These are phyloP conservation scores for Notarius lentiginosus DNA, from an alignment of 2,113 vertebrate species.

Conservation along the genomic window DNA sequence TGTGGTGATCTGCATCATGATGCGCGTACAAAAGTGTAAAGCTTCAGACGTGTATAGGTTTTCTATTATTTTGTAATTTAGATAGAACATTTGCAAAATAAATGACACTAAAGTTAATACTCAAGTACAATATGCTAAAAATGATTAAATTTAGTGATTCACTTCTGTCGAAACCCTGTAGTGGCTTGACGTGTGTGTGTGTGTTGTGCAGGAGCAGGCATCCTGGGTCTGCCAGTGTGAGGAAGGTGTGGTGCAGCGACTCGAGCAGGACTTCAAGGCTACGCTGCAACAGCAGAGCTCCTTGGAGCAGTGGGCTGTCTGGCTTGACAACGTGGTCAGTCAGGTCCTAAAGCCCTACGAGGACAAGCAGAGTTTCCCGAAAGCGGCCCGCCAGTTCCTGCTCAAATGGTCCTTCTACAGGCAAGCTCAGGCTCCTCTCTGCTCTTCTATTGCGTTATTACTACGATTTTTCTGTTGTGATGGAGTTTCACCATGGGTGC, in stretches of 20 bases:
- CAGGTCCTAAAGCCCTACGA: constrained; percentile 91
- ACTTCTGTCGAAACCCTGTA: background rate
- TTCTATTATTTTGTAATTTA: no score
- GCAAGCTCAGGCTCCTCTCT: constrained; percentile 61
- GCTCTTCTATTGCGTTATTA: background rate
- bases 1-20: background rate
- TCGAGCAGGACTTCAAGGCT: constrained; percentile 97
- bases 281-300: constrained; percentile 97
- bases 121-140: background rate
- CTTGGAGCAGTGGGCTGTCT: constrained; percentile 95
- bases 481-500: background rate
- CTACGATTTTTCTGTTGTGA: background rate
- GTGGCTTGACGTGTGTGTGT: background rate
- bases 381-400: constrained; percentile 92
- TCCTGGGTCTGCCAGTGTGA: constrained; percentile 99
- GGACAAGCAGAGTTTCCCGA: constrained; percentile 88
- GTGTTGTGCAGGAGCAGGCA: constrained; percentile 85
- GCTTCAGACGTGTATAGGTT: background rate
- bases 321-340: constrained; percentile 92
- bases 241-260: constrained; percentile 89
- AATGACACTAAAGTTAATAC: background rate
- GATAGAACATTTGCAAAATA: no score
- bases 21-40: background rate
- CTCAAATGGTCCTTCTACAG: constrained; percentile 99
- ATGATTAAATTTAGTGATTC: background rate